Percentiles rank a stretch among this genome's conserved stretches.
These are phyloP conservation scores for Capitulum mitella DNA, from an alignment of 2,888 invertebrate genomes.

Conservation along the genomic window DNA sequence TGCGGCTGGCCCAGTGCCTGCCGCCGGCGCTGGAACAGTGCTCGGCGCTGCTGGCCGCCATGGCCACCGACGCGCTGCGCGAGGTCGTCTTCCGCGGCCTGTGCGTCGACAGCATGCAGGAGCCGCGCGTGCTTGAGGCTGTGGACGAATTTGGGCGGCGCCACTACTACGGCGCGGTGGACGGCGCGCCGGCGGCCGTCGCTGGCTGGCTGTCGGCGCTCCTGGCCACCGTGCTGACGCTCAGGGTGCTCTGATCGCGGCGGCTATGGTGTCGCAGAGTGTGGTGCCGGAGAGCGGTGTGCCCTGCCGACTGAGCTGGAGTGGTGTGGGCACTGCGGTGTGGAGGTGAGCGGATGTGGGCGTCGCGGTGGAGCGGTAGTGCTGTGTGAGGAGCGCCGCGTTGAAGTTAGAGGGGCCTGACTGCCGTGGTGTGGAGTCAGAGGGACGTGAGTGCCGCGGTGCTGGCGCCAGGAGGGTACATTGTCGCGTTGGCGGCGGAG, in stretches of 20 bases:
- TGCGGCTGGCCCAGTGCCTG: slow-evolving; percentile 16
- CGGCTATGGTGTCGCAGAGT: too few relatives aligned
- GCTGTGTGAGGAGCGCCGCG: too few relatives aligned
- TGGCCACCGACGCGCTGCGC: slow-evolving; percentile 5
- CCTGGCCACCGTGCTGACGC: background rate
- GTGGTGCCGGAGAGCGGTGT: too few relatives aligned
- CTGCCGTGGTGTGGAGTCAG: too few relatives aligned
- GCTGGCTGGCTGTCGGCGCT: background rate
- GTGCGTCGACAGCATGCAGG: background rate
- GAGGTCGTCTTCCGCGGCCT: slow-evolving; percentile 11
- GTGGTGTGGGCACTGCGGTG: too few relatives aligned
- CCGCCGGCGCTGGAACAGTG: background rate
- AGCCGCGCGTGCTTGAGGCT: background rate
- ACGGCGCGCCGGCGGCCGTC: background rate
- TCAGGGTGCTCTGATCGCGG: background rate
- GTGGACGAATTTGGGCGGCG: background rate
- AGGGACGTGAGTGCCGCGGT: too few relatives aligned
- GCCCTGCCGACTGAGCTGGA: too few relatives aligned
- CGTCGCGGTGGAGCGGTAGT: too few relatives aligned
- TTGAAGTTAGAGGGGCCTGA: too few relatives aligned
- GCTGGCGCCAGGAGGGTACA: too few relatives aligned
- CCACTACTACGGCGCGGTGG: background rate
- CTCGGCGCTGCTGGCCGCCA: background rate
- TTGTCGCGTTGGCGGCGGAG: too few relatives aligned
- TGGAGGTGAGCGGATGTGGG: too few relatives aligned